A percentile compares a stretch with the other conserved stretches of the same genome.
Conservation (phyloP, 35 echinoderm and acorn worm species). For the Strongylocentrotus purpuratus region DNA sequence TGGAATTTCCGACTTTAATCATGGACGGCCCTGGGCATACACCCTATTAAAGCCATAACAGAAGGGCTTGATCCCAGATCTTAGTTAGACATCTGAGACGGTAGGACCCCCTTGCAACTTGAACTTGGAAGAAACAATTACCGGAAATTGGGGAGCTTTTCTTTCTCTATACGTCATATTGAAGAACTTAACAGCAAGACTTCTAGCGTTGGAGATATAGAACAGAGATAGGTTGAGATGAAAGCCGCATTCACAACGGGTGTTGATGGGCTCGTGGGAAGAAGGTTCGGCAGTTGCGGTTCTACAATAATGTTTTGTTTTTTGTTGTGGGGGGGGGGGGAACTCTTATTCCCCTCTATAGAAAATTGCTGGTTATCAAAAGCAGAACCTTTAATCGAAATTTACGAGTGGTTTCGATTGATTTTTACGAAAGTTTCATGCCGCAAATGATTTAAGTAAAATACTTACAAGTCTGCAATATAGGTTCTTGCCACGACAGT, state of each 20-base stretch:
- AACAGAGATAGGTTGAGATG: neutral
- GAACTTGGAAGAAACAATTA: neutral
- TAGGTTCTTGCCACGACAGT: too few relatives aligned
- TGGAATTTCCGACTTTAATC: neutral
- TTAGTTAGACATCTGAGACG: neutral
- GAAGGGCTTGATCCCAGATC: neutral
- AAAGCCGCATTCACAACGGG: neutral
- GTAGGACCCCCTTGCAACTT: neutral
- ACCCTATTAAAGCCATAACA: neutral
- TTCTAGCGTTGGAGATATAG: neutral
- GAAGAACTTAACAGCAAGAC: neutral
- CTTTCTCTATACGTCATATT: neutral
- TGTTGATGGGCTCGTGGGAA: neutral
- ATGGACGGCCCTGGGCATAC: neutral
- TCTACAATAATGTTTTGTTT: too few relatives aligned
- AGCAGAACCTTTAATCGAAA: too few relatives aligned
- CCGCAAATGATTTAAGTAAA: too few relatives aligned
- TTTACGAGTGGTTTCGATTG: too few relatives aligned
- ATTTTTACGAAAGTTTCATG: too few relatives aligned
- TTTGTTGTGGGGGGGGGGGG: neutral
- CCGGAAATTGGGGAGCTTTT: neutral
- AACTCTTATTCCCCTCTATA: too few relatives aligned
- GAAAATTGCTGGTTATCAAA: too few relatives aligned
- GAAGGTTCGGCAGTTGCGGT: neutral
- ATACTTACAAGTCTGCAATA: too few relatives aligned